Conservation (phyloP, 92 coral and sea anemone genomes). For the Epizoanthus ramosus region DNA sequence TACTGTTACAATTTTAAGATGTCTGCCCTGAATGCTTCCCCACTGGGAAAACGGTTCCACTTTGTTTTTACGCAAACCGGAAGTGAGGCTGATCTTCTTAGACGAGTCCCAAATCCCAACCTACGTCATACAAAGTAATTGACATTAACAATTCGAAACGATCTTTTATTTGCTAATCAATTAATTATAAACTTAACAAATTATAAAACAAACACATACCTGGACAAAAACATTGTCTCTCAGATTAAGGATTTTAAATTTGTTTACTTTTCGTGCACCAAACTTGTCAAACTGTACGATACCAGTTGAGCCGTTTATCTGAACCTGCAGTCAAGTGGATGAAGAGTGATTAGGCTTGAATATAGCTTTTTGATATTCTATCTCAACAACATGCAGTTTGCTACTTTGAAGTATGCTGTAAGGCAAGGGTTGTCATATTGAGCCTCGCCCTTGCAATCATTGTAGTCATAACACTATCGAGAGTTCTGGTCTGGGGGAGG, state of each 20-base stretch:
- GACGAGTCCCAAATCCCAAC: slow-evolving; percentile 18
- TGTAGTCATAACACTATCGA: too few species aligned
- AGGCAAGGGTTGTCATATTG: too few species aligned
- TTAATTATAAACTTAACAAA: background rate
- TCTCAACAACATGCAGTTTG: too few species aligned
- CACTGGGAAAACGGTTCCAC: background rate
- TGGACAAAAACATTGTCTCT: slow-evolving; percentile 32
- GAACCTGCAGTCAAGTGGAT: slow-evolving; percentile 27
- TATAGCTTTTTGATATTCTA: too few species aligned
- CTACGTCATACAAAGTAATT: background rate
- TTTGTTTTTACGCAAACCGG: slow-evolving; percentile 20
- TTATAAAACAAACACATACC: slow-evolving; percentile 4
- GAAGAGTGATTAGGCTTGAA: too few species aligned
- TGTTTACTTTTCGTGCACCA: slow-evolving; percentile 51
- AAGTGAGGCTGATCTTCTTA: background rate
- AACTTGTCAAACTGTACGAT: slow-evolving; percentile 52
- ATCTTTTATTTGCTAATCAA: background rate
- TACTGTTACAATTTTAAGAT: slow-evolving; percentile 19
- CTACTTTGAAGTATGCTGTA: too few species aligned
- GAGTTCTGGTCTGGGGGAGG: too few species aligned
- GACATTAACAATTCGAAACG: background rate
- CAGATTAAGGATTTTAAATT: slow-evolving; percentile 55
- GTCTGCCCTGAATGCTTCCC: slow-evolving; percentile 8
- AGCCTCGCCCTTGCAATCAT: too few species aligned
- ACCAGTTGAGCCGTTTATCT: slow-evolving; percentile 65